These are phyloP conservation scores for Aphidius colemani DNA, from an alignment of 2,888 invertebrate genomes.

Conservation along the genomic window DNA sequence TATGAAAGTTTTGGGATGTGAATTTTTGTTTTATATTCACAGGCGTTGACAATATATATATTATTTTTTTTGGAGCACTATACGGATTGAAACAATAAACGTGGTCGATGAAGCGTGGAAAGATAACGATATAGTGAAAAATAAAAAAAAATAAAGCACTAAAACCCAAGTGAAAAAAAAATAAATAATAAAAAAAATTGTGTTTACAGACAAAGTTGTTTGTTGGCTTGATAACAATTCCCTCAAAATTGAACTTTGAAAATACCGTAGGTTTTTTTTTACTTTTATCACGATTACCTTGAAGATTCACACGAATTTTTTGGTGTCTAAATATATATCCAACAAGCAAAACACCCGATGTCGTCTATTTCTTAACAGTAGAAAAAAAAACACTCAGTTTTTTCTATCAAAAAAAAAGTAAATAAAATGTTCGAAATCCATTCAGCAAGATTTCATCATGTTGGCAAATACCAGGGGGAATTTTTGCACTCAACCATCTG, in stretches of 20 bases:
- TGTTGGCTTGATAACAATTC: conserved; percentile 43
- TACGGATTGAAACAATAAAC: conserved; percentile 50
- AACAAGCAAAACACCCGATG: conserved; percentile 15
- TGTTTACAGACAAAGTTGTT: conserved; percentile 40
- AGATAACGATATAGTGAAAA: conserved; percentile 43
- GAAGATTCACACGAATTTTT: conserved; percentile 13
- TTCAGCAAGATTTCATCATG: background rate
- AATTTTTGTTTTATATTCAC: too few relatives aligned
- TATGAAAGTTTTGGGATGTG: too few relatives aligned
- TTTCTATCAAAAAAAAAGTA: background rate
- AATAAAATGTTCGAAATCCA: background rate
- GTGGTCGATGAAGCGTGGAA: conserved; percentile 46
- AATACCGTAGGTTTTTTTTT: conserved; percentile 25
- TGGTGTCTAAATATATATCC: conserved; percentile 14
- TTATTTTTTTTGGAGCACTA: conserved; percentile 35
- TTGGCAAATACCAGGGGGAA: conserved; percentile 3
- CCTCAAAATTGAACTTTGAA: conserved; percentile 40
- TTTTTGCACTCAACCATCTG: conserved; percentile 10
- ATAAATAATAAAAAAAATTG: conserved; percentile 20
- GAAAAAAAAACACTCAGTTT: background rate
- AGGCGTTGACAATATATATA: too few relatives aligned
- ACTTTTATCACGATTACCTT: conserved; percentile 15
- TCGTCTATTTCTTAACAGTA: conserved; percentile 19
- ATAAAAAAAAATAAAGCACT: conserved; percentile 17
- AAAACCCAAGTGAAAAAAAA: conserved; percentile 16